Conservation (phyloP, 2,797 vertebrate genomes). For the Sebastes vulpes region DNA sequence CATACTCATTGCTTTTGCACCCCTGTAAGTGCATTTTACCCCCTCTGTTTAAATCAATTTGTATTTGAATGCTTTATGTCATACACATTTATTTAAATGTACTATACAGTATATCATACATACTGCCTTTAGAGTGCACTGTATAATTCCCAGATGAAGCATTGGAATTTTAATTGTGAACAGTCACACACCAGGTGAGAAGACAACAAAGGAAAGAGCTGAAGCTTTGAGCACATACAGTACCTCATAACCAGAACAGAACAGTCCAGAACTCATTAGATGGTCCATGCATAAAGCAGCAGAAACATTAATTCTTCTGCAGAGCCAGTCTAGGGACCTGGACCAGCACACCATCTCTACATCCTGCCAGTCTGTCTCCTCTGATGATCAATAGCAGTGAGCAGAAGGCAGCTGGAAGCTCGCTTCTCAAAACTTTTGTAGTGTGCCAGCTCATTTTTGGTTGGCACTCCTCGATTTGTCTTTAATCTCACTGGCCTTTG, state of each 20-base stretch:
- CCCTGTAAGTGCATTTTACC: background rate
- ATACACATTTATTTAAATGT: background rate
- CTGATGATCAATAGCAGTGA: conserved; percentile 68
- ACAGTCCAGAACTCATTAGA: conserved; percentile 59
- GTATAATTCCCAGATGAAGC: conserved; percentile 6
- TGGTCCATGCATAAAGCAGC: conserved; percentile 34
- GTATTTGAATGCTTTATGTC: conserved; percentile 2
- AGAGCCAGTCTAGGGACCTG: conserved; percentile 39
- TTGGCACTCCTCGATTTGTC: conserved; percentile 43
- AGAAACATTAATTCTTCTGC: conserved; percentile 36
- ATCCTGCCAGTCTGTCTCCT: conserved; percentile 65
- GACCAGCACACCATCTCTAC: conserved; percentile 33
- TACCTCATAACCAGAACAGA: conserved; percentile 1
- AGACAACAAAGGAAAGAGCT: conserved; percentile 6
- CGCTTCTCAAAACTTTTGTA: conserved; percentile 35
- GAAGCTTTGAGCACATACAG: conserved; percentile 5
- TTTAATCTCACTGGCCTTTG: conserved; percentile 62
- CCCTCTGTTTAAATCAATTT: background rate
- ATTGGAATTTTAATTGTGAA: conserved; percentile 2
- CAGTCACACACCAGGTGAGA: conserved; percentile 11
- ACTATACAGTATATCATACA: background rate
- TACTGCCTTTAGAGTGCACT: background rate
- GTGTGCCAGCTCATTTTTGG: conserved; percentile 62
- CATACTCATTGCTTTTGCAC: background rate
- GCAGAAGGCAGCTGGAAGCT: conserved; percentile 68